Evolutionary conservation across 1,140 invertebrate genomes (phyloP).

Genomic region (Euglossa dilemma): DNA sequence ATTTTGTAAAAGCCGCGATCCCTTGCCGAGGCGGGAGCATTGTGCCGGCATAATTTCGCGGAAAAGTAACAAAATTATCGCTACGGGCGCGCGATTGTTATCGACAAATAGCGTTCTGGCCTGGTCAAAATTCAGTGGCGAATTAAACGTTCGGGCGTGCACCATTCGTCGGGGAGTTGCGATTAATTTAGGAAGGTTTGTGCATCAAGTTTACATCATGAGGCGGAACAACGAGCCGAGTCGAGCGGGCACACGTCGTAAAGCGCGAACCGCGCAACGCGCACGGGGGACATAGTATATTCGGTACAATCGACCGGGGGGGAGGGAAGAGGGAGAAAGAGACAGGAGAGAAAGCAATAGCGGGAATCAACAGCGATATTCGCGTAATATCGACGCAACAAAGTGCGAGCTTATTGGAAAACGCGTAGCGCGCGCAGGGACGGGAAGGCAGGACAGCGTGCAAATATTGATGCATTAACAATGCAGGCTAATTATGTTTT

Average conservation of each 20-base stretch:
- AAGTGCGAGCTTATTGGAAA: constrained; percentile 71
- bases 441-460: constrained; percentile 77
- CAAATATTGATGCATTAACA: constrained; percentile 83
- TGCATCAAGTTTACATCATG: constrained; percentile 63
- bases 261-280: constrained; percentile 27
- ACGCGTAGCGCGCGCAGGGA: constrained; percentile 57
- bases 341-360: constrained; percentile 20
- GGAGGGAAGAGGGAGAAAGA: constrained; percentile 12
- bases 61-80: constrained; percentile 33
- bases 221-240: constrained; percentile 14
- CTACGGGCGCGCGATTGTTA: constrained; percentile 19
- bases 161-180: constrained; percentile 41
- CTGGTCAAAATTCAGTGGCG: constrained; percentile 53
- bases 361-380: constrained; percentile 62
- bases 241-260: constrained; percentile 31
- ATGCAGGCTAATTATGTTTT: constrained; percentile 83
- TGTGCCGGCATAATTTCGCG: neutral
- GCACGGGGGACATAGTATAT: neutral
- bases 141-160: constrained; percentile 51
- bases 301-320: neutral
- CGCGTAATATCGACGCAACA: constrained; percentile 64
- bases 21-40: neutral
- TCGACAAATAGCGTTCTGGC: constrained; percentile 26
- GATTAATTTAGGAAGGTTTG: constrained; percentile 66
- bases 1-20: neutral